phyloP scores from a whole-genome alignment of 2,113 vertebrate genomes.

The Canis aureus region DNA sequence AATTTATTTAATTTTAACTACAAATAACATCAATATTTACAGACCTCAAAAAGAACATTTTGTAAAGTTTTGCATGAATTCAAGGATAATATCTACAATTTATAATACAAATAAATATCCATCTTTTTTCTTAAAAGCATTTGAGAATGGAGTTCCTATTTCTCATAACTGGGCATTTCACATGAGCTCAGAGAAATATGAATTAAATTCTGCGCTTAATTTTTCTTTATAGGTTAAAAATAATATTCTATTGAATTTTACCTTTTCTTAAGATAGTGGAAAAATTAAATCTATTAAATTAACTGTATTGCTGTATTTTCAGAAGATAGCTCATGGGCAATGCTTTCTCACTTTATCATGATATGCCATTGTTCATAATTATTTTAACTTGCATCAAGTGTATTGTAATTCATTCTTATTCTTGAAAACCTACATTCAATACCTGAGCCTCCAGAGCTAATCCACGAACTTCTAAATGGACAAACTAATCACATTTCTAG shows the following conservation, averaged over 20 bases:
- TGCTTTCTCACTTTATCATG: not conserved
- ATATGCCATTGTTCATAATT: not conserved
- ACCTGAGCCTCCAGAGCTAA: not conserved
- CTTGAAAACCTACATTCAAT: not conserved
- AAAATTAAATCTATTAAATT: conserved; percentile 19
- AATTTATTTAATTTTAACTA: not conserved
- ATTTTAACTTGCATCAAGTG: not conserved
- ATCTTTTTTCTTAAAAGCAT: not conserved
- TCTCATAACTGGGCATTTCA: not conserved
- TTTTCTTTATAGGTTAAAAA: not conserved
- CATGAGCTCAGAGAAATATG: not conserved
- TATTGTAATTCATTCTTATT: not conserved
- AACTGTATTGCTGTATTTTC: not conserved
- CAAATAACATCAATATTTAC: not conserved
- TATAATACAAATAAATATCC: not conserved
- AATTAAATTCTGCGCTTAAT: not conserved
- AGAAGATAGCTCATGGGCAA: not conserved
- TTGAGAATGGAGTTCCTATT: not conserved
- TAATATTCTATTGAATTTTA: not conserved
- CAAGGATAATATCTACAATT: not conserved
- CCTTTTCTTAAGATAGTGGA: not conserved
- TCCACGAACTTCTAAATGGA: not conserved
- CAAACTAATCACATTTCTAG: not conserved
- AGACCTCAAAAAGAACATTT: not conserved
- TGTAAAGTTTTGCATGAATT: not conserved